Conservation (phyloP, 2,113 vertebrate species). For the Caranx ignobilis region DNA sequence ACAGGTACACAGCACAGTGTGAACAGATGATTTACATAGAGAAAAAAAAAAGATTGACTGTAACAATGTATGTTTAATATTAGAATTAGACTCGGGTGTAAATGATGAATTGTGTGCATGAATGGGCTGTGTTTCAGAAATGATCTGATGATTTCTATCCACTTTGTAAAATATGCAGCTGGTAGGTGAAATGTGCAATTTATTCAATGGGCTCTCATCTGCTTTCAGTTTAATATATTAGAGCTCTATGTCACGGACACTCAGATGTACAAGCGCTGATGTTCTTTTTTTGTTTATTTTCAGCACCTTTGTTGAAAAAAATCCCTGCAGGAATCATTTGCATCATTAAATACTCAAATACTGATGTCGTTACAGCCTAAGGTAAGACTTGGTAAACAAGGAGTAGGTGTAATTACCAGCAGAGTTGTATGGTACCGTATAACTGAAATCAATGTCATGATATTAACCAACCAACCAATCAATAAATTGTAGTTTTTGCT, state of each 20-base stretch:
- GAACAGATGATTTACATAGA: conserved; percentile 1
- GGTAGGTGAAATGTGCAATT: background rate
- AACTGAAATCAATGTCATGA: background rate
- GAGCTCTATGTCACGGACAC: background rate
- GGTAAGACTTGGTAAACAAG: too few relatives aligned
- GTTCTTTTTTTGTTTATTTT: background rate
- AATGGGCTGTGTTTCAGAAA: background rate
- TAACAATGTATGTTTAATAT: background rate
- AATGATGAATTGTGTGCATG: background rate
- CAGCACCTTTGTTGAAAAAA: background rate
- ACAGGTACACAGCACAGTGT: background rate
- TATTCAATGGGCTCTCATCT: background rate
- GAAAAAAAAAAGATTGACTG: background rate
- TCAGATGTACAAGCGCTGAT: background rate
- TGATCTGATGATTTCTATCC: background rate
- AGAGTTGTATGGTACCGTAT: too few relatives aligned
- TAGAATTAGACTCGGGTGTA: background rate
- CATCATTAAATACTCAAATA: background rate
- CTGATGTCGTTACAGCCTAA: background rate
- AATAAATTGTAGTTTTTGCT: background rate
- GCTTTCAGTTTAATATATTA: background rate
- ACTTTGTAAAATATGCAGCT: background rate
- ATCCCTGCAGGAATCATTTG: background rate
- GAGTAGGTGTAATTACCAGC: background rate
- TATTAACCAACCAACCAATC: background rate